These are phyloP conservation scores for Grammomys surdaster DNA, from an alignment of 2,113 vertebrate species.

Conservation along the genomic window DNA sequence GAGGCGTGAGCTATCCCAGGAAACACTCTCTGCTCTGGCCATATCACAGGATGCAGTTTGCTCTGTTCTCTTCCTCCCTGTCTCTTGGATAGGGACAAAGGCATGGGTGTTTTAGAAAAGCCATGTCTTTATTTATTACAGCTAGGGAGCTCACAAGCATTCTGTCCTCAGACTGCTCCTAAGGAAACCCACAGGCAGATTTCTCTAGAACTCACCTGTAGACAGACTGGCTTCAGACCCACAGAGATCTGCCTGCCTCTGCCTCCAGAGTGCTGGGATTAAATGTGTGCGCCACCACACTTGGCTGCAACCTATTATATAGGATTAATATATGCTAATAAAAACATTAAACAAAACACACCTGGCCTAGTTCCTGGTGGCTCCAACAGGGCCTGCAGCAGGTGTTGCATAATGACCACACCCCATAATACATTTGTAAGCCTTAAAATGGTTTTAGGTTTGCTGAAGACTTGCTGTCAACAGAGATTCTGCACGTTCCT, in stretches of 20 bases:
- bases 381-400: not conserved
- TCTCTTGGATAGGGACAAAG: not conserved
- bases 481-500: no score
- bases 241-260: not conserved
- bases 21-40: no score
- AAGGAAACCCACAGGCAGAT: not conserved
- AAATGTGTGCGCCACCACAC: not conserved
- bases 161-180: not conserved
- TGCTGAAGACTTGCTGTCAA: not conserved
- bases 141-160: not conserved
- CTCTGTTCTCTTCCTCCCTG: fast-evolving
- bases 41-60: not conserved
- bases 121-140: fast-evolving
- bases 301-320: not conserved
- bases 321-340: not conserved
- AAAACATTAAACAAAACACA: not conserved
- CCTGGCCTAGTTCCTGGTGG: not conserved
- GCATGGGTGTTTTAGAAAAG: not conserved
- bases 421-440: not conserved
- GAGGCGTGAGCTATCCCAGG: not conserved
- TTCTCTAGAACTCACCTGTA: not conserved
- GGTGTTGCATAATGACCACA: not conserved
- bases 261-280: not conserved
- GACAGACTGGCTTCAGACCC: not conserved
- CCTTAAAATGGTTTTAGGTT: not conserved